A percentile compares a stretch with the other conserved stretches of the same genome.
These are phyloP conservation scores for Andrena chrysosceles DNA, from an alignment of 2,888 invertebrate species.

Conservation along the genomic window DNA sequence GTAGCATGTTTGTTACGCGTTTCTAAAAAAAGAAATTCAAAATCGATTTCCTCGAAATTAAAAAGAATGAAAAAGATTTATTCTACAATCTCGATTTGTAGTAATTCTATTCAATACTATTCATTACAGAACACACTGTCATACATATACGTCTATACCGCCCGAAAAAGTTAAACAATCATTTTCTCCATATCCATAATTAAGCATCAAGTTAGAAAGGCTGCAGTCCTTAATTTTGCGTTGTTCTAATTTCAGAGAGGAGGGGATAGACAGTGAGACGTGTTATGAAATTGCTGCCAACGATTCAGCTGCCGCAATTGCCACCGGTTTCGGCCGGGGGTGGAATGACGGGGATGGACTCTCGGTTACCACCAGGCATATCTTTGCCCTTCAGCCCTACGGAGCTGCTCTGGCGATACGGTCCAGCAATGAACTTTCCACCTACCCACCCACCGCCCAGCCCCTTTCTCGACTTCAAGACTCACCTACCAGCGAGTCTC, in stretches of 20 bases:
- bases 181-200: neutral
- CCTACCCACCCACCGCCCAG: slow-evolving; percentile 88
- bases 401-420: slow-evolving; percentile 94
- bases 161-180: no score
- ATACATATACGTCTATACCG: no score
- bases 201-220: neutral
- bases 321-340: slow-evolving; percentile 83
- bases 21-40: no score
- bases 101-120: no score
- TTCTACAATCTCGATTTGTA: no score
- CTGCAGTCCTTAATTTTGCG: neutral
- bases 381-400: slow-evolving; percentile 92
- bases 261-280: slow-evolving; percentile 69
- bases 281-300: slow-evolving; percentile 87
- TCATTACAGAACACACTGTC: no score
- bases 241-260: slow-evolving; percentile 70
- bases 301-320: slow-evolving; percentile 84
- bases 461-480: slow-evolving; percentile 93
- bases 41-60: no score
- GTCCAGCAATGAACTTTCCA: slow-evolving; percentile 90
- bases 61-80: no score
- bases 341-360: slow-evolving; percentile 89
- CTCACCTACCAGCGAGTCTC: slow-evolving; percentile 92
- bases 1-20: no score
- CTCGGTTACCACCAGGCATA: slow-evolving; percentile 91